Evolutionary conservation across 2,113 vertebrate genomes (phyloP).

Genomic region (Eclectus roratus): DNA sequence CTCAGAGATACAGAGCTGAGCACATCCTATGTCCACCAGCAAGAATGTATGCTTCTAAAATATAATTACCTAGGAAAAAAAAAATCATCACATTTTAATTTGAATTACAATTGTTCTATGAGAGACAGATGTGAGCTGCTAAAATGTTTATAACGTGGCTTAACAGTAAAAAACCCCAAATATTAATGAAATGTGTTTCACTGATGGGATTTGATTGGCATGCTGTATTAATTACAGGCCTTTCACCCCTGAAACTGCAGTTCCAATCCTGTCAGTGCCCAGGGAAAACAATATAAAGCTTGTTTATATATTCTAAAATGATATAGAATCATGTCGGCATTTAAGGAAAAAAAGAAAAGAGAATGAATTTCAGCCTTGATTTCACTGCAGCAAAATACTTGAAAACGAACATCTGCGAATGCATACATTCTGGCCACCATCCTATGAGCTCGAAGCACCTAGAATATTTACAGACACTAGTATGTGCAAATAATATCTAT

Average conservation of each 20-base stretch:
- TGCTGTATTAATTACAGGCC: slow-evolving; percentile 61
- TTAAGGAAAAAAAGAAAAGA: not conserved
- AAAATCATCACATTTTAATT: slow-evolving; percentile 43
- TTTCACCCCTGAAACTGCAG: slow-evolving; percentile 44
- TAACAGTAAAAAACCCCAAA: slow-evolving; percentile 34
- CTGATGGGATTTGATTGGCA: slow-evolving; percentile 54
- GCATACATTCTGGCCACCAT: not conserved
- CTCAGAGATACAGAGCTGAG: not conserved
- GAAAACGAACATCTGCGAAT: not conserved
- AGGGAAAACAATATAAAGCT: slow-evolving; percentile 29
- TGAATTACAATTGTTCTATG: slow-evolving; percentile 58
- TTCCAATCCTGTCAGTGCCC: slow-evolving; percentile 26
- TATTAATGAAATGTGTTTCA: slow-evolving; percentile 38
- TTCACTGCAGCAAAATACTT: not conserved
- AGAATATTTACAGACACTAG: not conserved
- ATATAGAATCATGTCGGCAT: not conserved
- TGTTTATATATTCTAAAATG: slow-evolving; percentile 50
- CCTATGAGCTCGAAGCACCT: not conserved
- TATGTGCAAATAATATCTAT: not conserved
- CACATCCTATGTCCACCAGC: not conserved
- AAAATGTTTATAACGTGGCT: slow-evolving; percentile 50
- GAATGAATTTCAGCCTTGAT: not conserved
- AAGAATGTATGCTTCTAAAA: slow-evolving; percentile 18
- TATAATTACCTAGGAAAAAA: slow-evolving; percentile 9
- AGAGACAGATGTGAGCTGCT: slow-evolving; percentile 60